Conservation (phyloP, 2,888 invertebrate species). For the Lissonota sp. region DNA sequence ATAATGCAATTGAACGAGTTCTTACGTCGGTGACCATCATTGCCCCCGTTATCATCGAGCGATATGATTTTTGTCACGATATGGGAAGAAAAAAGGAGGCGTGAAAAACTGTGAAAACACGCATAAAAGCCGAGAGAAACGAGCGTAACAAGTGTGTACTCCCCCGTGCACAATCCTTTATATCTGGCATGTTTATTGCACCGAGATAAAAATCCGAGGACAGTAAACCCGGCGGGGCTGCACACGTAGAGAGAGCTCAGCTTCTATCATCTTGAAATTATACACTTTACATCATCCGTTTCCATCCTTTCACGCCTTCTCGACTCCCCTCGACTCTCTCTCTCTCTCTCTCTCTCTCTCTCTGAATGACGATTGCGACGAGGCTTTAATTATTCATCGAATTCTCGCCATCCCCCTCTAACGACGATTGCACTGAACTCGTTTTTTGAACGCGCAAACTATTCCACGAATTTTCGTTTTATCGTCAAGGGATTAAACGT, state of each 20-base stretch:
- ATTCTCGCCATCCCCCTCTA: slow-evolving; percentile 4
- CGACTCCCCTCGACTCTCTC: slow-evolving; percentile 1
- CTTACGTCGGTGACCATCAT: too few species aligned
- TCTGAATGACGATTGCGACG: slow-evolving; percentile 10
- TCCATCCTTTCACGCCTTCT: slow-evolving; percentile 43
- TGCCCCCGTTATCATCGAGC: background rate
- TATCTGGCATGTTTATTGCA: slow-evolving; percentile 63
- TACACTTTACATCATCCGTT: slow-evolving; percentile 56
- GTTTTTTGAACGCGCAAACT: slow-evolving; percentile 16
- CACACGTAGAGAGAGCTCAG: slow-evolving; percentile 3
- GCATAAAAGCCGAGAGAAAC: slow-evolving; percentile 34
- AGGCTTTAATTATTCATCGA: slow-evolving; percentile 46
- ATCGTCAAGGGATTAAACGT: slow-evolving; percentile 26
- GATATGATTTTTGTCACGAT: slow-evolving; percentile 20
- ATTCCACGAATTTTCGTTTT: slow-evolving; percentile 30
- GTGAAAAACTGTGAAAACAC: slow-evolving; percentile 13
- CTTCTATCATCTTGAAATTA: slow-evolving; percentile 59
- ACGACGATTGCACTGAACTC: slow-evolving; percentile 8
- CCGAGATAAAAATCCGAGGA: slow-evolving; percentile 64
- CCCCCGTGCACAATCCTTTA: slow-evolving; percentile 57
- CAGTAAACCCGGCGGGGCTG: slow-evolving; percentile 58
- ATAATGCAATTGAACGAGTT: too few species aligned
- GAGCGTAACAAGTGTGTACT: slow-evolving; percentile 53
- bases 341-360: background rate
- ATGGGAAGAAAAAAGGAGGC: slow-evolving; percentile 22